Evolutionary conservation across 2,113 vertebrate species (phyloP).

Genomic region (Apaloderma vittatum): DNA sequence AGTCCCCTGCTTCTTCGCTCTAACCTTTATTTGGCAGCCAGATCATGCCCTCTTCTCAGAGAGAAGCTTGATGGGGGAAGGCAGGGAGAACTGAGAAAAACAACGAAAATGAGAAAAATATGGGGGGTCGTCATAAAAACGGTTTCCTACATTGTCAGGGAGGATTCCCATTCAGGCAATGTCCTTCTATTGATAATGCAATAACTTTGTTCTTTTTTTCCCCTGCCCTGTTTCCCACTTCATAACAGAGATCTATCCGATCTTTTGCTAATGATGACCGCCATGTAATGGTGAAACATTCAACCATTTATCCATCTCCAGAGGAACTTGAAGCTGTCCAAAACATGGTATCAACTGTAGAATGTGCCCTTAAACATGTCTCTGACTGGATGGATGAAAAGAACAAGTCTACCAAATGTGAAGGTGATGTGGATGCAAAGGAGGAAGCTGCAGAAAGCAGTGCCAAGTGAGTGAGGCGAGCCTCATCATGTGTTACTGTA

Average conservation of each 20-base stretch:
- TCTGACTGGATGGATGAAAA: constrained; percentile 95
- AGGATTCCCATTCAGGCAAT: neutral
- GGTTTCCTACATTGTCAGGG: neutral
- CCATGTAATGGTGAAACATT: constrained; percentile 99
- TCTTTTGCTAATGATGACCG: constrained; percentile 99
- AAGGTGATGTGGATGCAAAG: constrained; percentile 81
- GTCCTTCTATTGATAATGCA: neutral
- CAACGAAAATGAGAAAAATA: neutral
- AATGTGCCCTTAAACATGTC: constrained; percentile 96
- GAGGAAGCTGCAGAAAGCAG: constrained; percentile 82
- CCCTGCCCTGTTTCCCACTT: neutral
- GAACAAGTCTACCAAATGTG: constrained; percentile 75
- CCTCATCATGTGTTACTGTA: neutral
- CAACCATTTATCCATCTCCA: constrained; percentile 96
- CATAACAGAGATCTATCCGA: constrained; percentile 93
- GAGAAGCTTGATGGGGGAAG: neutral
- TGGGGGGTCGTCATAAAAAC: neutral
- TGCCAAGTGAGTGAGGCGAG: constrained; percentile 84
- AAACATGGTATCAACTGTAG: constrained; percentile 96
- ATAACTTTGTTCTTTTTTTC: neutral
- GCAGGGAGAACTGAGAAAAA: neutral
- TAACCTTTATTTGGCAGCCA: neutral
- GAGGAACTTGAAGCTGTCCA: constrained; percentile 97
- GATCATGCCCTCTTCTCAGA: neutral
- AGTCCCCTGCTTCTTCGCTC: neutral